Evolutionary conservation across 2,888 invertebrate genomes (phyloP).

Genomic region (Acheta domesticus): DNA sequence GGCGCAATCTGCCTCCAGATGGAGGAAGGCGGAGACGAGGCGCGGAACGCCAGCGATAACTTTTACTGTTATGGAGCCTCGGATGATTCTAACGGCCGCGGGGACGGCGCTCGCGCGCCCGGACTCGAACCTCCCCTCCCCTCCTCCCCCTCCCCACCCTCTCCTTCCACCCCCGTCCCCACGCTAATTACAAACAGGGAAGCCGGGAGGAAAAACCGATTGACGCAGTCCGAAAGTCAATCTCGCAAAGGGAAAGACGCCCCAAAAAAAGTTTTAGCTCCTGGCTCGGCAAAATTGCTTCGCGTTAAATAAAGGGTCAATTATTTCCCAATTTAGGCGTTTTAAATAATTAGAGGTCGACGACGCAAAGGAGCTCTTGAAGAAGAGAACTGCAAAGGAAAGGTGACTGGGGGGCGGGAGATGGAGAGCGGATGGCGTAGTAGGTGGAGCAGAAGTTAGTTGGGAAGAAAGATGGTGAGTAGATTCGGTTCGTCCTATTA

Average conservation of each 20-base stretch:
- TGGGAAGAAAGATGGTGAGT: too few species aligned
- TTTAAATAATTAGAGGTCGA: constrained; percentile 18
- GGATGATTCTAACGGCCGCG: background rate
- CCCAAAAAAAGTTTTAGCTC: background rate
- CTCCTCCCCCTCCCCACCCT: background rate
- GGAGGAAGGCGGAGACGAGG: too few species aligned
- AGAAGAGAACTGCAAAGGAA: background rate
- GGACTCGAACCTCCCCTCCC: background rate
- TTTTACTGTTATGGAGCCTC: background rate
- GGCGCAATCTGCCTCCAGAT: too few species aligned
- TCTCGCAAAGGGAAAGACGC: background rate
- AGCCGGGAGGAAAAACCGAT: background rate
- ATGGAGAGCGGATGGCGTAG: background rate
- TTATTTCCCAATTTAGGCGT: constrained; percentile 4
- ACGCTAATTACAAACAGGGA: background rate
- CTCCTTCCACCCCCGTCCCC: background rate
- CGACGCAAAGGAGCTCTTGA: background rate
- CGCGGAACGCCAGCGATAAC: background rate
- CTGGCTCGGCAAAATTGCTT: background rate
- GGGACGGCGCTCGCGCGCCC: background rate
- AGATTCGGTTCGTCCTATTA: too few species aligned
- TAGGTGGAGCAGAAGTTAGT: background rate
- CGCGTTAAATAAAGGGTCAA: background rate
- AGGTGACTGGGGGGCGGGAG: background rate
- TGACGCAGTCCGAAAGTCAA: constrained; percentile 1